Evolutionary conservation across 1,140 invertebrate species (phyloP).

Genomic region (Trachelipus rathkii): DNA sequence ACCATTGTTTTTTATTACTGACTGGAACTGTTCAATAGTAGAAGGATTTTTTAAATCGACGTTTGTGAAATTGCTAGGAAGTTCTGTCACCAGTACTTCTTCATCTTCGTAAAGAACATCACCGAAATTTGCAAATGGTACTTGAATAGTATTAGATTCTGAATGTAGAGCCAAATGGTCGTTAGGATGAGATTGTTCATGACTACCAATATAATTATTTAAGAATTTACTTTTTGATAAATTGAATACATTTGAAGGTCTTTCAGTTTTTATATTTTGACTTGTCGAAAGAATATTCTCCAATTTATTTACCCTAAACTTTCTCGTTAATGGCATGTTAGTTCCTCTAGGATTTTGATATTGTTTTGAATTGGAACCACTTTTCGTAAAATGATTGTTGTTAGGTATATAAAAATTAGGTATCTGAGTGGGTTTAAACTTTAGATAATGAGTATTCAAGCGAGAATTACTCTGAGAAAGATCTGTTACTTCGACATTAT

Average conservation of each 20-base stretch:
- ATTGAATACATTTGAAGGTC: no score
- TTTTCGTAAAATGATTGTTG: neutral
- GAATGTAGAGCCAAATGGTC: neutral
- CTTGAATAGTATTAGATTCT: neutral
- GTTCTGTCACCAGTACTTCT: neutral
- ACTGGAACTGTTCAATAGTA: neutral
- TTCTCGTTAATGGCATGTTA: neutral
- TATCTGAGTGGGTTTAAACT: no score
- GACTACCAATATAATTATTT: no score
- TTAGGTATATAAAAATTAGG: no score
- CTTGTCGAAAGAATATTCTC: no score
- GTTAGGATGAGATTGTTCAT: no score
- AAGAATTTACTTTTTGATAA: no score
- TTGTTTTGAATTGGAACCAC: neutral
- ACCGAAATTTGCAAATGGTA: neutral
- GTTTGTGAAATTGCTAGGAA: neutral
- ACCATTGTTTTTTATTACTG: neutral
- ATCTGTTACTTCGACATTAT: neutral
- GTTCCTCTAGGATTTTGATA: neutral
- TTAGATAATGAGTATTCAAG: no score
- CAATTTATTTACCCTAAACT: no score
- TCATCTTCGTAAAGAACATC: neutral
- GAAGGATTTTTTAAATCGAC: neutral
- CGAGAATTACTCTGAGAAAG: neutral
- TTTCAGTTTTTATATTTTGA: no score